A percentile compares a stretch with the other conserved stretches of the same genome.
These are phyloP conservation scores for Chelonia mydas DNA, from an alignment of 2,797 vertebrate genomes.

Conservation along the genomic window DNA sequence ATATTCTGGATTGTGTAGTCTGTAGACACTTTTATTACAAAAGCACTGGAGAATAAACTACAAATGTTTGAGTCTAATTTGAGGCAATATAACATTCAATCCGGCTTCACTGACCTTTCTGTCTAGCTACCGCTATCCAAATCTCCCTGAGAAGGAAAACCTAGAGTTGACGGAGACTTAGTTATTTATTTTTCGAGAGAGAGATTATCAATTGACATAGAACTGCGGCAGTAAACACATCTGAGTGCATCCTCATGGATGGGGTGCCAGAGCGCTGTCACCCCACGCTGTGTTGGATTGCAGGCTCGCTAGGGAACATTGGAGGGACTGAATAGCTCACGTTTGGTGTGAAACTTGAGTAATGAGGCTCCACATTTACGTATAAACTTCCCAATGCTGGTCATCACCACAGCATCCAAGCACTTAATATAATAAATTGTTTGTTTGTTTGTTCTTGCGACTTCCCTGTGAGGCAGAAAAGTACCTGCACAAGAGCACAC, in stretches of 20 bases:
- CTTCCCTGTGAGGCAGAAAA: neutral
- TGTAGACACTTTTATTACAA: constrained; percentile 24
- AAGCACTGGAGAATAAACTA: constrained; percentile 32
- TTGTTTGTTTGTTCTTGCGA: neutral
- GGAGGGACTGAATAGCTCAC: neutral
- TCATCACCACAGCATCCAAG: neutral
- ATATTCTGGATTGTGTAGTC: constrained; percentile 2
- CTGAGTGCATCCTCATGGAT: accelerated
- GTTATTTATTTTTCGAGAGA: neutral
- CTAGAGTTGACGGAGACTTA: neutral
- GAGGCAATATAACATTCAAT: neutral
- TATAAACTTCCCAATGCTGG: neutral
- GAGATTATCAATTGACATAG: neutral
- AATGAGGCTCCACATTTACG: neutral
- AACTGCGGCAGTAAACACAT: accelerated
- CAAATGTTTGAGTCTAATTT: neutral
- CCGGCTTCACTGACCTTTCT: constrained; percentile 1
- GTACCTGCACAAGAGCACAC: neutral
- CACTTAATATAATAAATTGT: neutral
- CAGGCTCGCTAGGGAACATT: neutral
- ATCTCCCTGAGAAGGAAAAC: neutral
- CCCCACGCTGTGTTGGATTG: neutral
- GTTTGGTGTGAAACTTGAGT: neutral
- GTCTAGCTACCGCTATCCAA: neutral
- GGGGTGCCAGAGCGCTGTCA: accelerated